Conservation (phyloP, 2,113 vertebrate genomes). For the Polypterus bichir region DNA sequence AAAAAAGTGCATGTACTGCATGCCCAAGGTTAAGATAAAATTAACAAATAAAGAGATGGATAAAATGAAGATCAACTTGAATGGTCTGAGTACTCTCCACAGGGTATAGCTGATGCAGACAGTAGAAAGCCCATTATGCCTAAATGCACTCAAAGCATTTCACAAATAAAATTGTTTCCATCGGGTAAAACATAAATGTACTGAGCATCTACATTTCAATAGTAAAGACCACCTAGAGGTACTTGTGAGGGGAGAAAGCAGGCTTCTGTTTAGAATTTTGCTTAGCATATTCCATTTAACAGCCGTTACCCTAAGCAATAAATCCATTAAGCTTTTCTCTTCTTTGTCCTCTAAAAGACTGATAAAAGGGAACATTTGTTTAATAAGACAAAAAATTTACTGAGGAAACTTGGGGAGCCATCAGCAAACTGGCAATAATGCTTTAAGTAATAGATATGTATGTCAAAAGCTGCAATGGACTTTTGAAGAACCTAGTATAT, state of each 20-base stretch:
- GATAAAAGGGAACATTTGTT: slow-evolving; percentile 35
- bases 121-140: slow-evolving; percentile 66
- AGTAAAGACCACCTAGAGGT: slow-evolving; percentile 44
- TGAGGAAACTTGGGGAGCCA: slow-evolving; percentile 29
- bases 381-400: slow-evolving; percentile 14
- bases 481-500: too few species aligned
- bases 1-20: slow-evolving; percentile 58
- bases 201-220: slow-evolving; percentile 37
- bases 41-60: slow-evolving; percentile 77
- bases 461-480: too few species aligned
- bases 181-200: slow-evolving; percentile 56
- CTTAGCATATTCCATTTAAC: slow-evolving; percentile 62
- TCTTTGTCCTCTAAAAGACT: slow-evolving; percentile 7
- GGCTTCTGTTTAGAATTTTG: slow-evolving; percentile 33
- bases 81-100: slow-evolving; percentile 60
- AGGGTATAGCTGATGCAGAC: slow-evolving; percentile 52
- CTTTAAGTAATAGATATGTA: too few species aligned
- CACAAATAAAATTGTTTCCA: slow-evolving; percentile 57
- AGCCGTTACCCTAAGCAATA: slow-evolving; percentile 60
- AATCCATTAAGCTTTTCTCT: slow-evolving; percentile 39
- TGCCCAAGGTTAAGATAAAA: slow-evolving; percentile 73
- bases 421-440: slow-evolving; percentile 14
- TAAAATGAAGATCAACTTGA: slow-evolving; percentile 76
- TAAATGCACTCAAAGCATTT: slow-evolving; percentile 59
- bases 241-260: slow-evolving; percentile 18